phyloP scores from a whole-genome alignment of 1,140 invertebrate species.

The Musca domestica region DNA sequence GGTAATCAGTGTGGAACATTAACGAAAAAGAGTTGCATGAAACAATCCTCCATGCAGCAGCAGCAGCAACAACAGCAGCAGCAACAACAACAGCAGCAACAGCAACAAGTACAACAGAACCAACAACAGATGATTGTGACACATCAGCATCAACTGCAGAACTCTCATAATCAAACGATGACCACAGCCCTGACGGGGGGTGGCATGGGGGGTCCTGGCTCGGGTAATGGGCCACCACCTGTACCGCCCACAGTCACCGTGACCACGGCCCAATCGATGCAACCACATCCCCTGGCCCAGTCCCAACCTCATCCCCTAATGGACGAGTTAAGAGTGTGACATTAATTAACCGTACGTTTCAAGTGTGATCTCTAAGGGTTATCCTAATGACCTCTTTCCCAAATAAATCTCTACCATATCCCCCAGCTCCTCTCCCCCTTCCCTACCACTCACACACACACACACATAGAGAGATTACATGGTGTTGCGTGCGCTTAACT shows the following conservation, averaged over 20 bases:
- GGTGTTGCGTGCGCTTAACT: too few species aligned
- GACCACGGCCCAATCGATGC: constrained; percentile 19
- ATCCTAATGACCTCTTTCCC: too few species aligned
- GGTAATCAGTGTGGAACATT: constrained; percentile 62
- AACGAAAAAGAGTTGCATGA: constrained; percentile 63
- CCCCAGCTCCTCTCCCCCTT: too few species aligned
- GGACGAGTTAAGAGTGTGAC: constrained; percentile 80
- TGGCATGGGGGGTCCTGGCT: not conserved
- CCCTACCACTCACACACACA: too few species aligned
- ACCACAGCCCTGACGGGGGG: constrained; percentile 45
- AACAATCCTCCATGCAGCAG: constrained; percentile 34
- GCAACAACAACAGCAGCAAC: constrained; percentile 56
- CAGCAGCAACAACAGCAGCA: constrained; percentile 57
- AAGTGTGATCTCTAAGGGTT: constrained; percentile 50
- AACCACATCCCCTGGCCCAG: constrained; percentile 51
- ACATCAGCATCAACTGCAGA: constrained; percentile 44
- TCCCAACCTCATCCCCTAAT: constrained; percentile 55
- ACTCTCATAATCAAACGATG: constrained; percentile 53
- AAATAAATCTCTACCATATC: too few species aligned
- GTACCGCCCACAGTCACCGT: constrained; percentile 29
- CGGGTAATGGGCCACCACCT: constrained; percentile 35
- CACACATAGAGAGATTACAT: too few species aligned
- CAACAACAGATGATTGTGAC: constrained; percentile 54
- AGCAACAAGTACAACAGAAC: constrained; percentile 57
- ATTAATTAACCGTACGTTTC: constrained; percentile 57